Evolutionary conservation across 64 coral and sea anemone genomes (phyloP).

Genomic region (Acropora yongei): DNA sequence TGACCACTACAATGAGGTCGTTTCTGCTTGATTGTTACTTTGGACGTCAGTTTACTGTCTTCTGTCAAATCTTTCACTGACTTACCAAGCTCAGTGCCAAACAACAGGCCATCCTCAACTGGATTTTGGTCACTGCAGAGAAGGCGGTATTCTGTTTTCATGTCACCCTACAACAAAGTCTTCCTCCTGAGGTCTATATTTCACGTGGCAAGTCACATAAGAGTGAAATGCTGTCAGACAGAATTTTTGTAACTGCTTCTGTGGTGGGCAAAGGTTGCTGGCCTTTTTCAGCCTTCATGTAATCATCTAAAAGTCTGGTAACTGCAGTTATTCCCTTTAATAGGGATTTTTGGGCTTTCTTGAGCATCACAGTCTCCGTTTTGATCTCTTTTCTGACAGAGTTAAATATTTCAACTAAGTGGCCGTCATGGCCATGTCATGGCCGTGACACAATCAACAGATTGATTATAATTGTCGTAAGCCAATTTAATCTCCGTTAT

Average conservation of each 20-base stretch:
- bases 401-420: background rate
- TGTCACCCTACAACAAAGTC: background rate
- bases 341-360: conserved; percentile 49
- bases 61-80: too few relatives aligned
- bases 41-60: background rate
- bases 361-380: conserved; percentile 48
- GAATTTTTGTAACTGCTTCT: background rate
- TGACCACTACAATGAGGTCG: too few relatives aligned
- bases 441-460: background rate
- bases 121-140: too few relatives aligned
- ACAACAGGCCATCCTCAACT: too few relatives aligned
- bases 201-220: background rate
- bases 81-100: too few relatives aligned
- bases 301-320: background rate
- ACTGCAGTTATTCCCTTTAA: conserved; percentile 54
- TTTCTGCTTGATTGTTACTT: too few relatives aligned
- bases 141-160: too few relatives aligned
- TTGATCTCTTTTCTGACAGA: conserved; percentile 43
- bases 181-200: background rate
- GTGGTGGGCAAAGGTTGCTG: too few relatives aligned
- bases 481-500: conserved; percentile 42
- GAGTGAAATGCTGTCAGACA: conserved; percentile 44
- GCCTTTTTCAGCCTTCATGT: too few relatives aligned
- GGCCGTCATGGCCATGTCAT: background rate
- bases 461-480: conserved; percentile 46